Evolutionary conservation across 2,113 vertebrate species (phyloP), one percentile per base, ranked within the genome.

Genomic region (Laticauda colubrina): DNA sequence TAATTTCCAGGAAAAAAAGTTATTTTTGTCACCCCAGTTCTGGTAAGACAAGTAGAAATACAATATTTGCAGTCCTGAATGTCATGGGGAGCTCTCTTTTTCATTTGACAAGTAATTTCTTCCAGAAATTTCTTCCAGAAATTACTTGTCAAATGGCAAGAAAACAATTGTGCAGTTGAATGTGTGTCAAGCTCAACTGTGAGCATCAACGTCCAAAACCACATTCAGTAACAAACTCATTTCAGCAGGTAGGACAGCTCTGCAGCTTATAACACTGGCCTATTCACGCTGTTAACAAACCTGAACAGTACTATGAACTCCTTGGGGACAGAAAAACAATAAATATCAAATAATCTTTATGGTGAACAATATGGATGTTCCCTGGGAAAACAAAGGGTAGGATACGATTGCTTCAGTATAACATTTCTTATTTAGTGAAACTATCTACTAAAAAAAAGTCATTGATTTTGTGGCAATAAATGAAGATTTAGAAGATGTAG

Each of bases 381-480:
- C 91, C 61, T 4, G 59, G 39, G 53, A 56, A 91, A 85, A 94
- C 90, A 10, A 51, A 59, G 12, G 90, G 26, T 89, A 90, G 53
- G 54, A 29, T 90, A 89, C 93, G 93, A 95, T 88, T 88, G 94
- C 51, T 90, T 53, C 43, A 56, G 5, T 53, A 11, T 88, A 93
- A 1, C 75, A 34, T 94, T 93, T 95, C 92, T 94, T 91, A 14
- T 90, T 94, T 88, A 93, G 81, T 20, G 0, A 75, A 93, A 89
- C 48, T 94, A 96, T 75, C 53, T 61, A 59, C 51, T 92, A n/a
- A 34, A 48, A 91, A 45, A 91, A 95, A 96, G 92, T 59, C 20
- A 51, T 95, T 96, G 95, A 96, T 95, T 97, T 94, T 94, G 0
- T 89, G 85, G 94, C 90, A 96, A 96, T 95, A 95, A 96, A 94